Evolutionary conservation across 2,113 vertebrate genomes (phyloP).

Genomic region (Datnioides undecimradiatus): DNA sequence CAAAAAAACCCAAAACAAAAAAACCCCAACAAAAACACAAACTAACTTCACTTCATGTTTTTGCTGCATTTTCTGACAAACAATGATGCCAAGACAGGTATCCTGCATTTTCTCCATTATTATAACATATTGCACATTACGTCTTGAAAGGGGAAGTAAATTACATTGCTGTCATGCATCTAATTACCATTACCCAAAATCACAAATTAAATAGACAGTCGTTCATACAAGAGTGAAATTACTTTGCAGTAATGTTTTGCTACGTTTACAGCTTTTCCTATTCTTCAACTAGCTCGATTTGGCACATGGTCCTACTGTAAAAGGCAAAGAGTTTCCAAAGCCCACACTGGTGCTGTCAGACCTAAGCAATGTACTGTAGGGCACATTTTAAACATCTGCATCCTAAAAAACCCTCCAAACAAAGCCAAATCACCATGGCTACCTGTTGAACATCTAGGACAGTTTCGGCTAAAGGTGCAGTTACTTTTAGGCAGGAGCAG

Average conservation of each 20-base stretch:
- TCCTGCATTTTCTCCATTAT: conserved; percentile 24
- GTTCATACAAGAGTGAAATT: conserved; percentile 41
- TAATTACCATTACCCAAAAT: conserved; percentile 34
- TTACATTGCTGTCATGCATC: conserved; percentile 24
- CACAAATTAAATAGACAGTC: conserved; percentile 9
- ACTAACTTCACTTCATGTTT: conserved; percentile 20
- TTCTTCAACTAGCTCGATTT: conserved; percentile 47
- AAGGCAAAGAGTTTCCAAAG: conserved; percentile 55
- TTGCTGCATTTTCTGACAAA: conserved; percentile 1
- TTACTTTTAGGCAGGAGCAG: conserved; percentile 53
- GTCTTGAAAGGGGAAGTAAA: conserved; percentile 31
- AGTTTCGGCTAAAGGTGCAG: conserved; percentile 57
- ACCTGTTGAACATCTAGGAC: conserved; percentile 47
- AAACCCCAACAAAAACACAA: conserved; percentile 8
- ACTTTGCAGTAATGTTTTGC: conserved; percentile 46
- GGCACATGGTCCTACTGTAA: conserved; percentile 55
- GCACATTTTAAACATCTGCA: conserved; percentile 39
- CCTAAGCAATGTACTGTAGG: conserved; percentile 12
- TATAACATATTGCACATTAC: conserved; percentile 60
- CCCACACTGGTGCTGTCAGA: conserved; percentile 23
- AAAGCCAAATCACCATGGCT: conserved; percentile 20
- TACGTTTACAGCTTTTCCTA: conserved; percentile 43
- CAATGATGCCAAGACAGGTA: neutral
- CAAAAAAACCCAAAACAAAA: too few species aligned
- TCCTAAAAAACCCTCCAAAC: too few species aligned